phyloP scores from a whole-genome alignment of 1,140 invertebrate genomes.

The Trachymyrmex cornetzi region DNA sequence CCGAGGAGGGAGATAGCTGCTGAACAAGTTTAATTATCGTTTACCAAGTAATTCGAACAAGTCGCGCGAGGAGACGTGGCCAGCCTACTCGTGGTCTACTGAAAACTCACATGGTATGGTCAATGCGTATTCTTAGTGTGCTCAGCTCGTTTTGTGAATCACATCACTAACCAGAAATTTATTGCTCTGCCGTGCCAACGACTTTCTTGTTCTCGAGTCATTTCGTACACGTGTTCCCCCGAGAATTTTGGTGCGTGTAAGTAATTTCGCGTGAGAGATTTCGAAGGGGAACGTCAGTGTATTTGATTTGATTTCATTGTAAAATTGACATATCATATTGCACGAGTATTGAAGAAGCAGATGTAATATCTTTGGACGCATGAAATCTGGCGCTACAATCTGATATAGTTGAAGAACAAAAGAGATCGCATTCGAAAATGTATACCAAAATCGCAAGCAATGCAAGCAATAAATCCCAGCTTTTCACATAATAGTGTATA shows the following conservation, averaged over 20 bases:
- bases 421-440: constrained; percentile 1
- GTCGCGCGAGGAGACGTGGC: constrained; percentile 83
- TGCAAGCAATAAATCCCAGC: constrained; percentile 84
- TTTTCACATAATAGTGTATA: constrained; percentile 81
- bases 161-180: constrained; percentile 79
- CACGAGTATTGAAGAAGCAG: not conserved
- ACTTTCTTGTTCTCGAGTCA: constrained; percentile 35
- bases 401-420: not conserved
- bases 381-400: not conserved
- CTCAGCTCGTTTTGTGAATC: constrained; percentile 72
- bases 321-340: not conserved
- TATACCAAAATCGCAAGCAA: constrained; percentile 59
- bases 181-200: constrained; percentile 71
- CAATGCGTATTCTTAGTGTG: constrained; percentile 81
- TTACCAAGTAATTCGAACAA: constrained; percentile 83
- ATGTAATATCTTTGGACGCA: constrained; percentile 15
- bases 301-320: constrained; percentile 9
- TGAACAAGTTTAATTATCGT: constrained; percentile 86
- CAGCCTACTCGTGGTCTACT: constrained; percentile 86
- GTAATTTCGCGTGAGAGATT: constrained; percentile 15
- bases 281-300: not conserved
- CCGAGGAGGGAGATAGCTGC: constrained; percentile 86
- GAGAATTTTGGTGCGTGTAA: not conserved
- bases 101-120: constrained; percentile 86
- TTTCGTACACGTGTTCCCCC: not conserved